These are phyloP conservation scores for Podotricha telesiphe DNA, from an alignment of 2,888 invertebrate genomes.

Conservation along the genomic window DNA sequence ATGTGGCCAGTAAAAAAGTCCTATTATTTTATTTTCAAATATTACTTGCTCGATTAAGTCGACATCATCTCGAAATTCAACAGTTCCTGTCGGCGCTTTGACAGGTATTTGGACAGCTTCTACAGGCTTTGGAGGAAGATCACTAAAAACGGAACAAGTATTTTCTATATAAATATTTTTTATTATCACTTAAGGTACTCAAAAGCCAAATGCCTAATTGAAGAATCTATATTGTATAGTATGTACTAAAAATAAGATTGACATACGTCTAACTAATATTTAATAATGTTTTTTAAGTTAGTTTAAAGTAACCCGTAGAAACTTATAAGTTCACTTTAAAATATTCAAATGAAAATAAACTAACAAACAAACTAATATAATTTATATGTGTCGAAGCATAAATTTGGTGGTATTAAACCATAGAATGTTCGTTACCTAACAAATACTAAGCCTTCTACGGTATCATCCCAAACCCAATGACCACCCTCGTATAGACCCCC, in stretches of 20 bases:
- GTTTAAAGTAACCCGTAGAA: not conserved
- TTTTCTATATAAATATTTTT: too few species aligned
- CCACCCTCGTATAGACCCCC: constrained; percentile 74
- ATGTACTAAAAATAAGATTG: too few species aligned
- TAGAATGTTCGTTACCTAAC: constrained; percentile 53
- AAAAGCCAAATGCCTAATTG: too few species aligned
- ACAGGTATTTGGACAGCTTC: constrained; percentile 61
- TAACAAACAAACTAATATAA: not conserved
- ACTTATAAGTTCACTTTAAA: not conserved
- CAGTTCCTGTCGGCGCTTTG: constrained; percentile 70
- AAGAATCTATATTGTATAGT: too few species aligned
- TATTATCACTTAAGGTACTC: too few species aligned
- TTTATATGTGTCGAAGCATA: not conserved
- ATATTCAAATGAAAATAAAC: not conserved
- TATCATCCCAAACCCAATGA: constrained; percentile 80
- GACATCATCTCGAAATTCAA: constrained; percentile 80
- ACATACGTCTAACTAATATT: too few species aligned
- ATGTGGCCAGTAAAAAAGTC: too few species aligned
- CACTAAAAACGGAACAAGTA: constrained; percentile 54
- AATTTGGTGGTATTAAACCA: too few species aligned
- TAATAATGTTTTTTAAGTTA: too few species aligned
- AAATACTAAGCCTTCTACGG: constrained; percentile 56
- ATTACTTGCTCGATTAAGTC: constrained; percentile 80
- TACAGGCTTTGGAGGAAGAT: constrained; percentile 59
- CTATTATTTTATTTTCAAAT: constrained; percentile 1